Evolutionary conservation across 2,113 vertebrate genomes (phyloP).

Genomic region (human): DNA sequence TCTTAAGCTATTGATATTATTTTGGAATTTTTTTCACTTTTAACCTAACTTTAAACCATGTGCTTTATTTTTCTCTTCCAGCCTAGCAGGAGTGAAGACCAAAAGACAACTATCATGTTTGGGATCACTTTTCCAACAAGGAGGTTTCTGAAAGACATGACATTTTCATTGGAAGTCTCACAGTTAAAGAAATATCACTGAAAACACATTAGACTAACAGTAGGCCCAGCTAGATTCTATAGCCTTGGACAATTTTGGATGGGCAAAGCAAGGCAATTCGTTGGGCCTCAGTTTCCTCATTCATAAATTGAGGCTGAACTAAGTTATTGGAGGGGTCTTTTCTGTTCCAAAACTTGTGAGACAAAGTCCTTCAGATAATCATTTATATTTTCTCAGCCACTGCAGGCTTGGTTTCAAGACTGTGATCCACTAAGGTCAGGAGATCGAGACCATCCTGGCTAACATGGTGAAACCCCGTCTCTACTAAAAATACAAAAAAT

Average conservation of each 20-base stretch:
- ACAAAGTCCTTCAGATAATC: not conserved
- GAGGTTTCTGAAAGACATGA: not conserved
- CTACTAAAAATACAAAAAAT: no score
- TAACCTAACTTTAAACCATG: slow-evolving; percentile 26
- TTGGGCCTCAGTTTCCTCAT: not conserved
- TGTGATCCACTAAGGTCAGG: not conserved
- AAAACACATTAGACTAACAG: not conserved
- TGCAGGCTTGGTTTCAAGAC: not conserved
- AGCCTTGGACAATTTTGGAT: not conserved
- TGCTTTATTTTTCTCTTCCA: not conserved
- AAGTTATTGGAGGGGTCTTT: not conserved
- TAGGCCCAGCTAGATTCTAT: not conserved
- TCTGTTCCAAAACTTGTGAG: not conserved
- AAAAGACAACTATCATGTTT: not conserved
- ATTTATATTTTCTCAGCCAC: not conserved
- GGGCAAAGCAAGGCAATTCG: not conserved
- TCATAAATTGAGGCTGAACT: not conserved
- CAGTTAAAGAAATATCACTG: not conserved
- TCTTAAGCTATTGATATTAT: not conserved
- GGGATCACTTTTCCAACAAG: not conserved
- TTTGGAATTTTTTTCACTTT: slow-evolving; percentile 62
- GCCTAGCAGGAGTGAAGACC: not conserved
- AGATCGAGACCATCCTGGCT: no score
- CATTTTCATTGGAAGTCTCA: not conserved
- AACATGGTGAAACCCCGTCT: no score